phyloP scores from a whole-genome alignment of 2,797 vertebrate species.

The Echiichthys vipera region DNA sequence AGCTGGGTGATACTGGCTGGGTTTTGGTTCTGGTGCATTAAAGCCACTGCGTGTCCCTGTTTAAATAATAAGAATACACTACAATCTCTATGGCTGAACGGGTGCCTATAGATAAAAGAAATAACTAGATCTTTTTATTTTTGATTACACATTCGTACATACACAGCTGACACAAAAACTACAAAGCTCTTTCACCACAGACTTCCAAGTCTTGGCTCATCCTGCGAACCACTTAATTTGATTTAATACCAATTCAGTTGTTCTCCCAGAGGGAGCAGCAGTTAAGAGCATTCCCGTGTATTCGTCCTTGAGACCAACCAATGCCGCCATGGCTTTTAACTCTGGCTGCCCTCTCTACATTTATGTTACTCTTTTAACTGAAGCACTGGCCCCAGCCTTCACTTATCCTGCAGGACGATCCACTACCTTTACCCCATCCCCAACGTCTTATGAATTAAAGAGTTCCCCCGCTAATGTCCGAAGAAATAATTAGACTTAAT shows the following conservation, averaged over 20 bases:
- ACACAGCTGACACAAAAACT: conserved; percentile 34
- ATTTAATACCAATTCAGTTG: conserved; percentile 62
- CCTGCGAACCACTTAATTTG: conserved; percentile 48
- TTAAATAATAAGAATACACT: background rate
- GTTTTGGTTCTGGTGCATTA: background rate
- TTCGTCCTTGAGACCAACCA: conserved; percentile 52
- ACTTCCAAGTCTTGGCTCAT: conserved; percentile 45
- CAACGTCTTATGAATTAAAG: background rate
- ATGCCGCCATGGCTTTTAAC: conserved; percentile 56
- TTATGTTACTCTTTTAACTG: conserved; percentile 29
- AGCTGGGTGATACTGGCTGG: background rate
- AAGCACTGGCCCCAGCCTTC: conserved; percentile 21
- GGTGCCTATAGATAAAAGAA: background rate
- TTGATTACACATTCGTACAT: conserved; percentile 1
- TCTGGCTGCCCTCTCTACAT: conserved; percentile 38
- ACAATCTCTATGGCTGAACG: background rate
- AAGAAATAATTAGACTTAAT: background rate
- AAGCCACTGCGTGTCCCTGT: background rate
- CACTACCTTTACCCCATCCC: background rate
- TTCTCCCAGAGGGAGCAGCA: conserved; percentile 46
- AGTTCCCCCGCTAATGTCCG: background rate
- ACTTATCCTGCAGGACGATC: conserved; percentile 11
- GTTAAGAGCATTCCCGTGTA: conserved; percentile 77
- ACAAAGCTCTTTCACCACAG: conserved; percentile 47
- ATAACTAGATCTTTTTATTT: conserved; percentile 21